Evolutionary conservation across 2,113 vertebrate species (phyloP).

Genomic region (Phyllostomus discolor): DNA sequence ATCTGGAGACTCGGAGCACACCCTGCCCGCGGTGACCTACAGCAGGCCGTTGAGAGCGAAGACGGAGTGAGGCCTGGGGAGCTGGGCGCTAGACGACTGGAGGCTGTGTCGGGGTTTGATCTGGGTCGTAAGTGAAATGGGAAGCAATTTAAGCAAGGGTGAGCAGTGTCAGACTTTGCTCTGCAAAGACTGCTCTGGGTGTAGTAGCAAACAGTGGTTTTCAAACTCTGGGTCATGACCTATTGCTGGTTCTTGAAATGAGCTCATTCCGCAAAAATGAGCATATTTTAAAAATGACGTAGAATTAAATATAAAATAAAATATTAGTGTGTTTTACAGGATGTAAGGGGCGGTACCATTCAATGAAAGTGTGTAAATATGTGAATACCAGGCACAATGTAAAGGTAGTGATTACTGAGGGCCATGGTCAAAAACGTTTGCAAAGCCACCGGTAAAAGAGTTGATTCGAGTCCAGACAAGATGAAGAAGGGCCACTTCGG

Average conservation of each 20-base stretch:
- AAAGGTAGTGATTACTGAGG: not conserved
- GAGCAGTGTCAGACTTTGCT: not conserved
- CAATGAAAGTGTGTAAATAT: not conserved
- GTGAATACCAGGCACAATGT: not conserved
- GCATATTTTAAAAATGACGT: not conserved
- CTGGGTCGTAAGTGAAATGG: not conserved
- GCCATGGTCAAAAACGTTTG: not conserved
- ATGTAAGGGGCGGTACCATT: not conserved
- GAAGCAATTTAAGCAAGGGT: not conserved
- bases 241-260: not conserved
- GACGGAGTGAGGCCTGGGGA: not conserved
- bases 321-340: not conserved
- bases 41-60: not conserved
- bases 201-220: not conserved
- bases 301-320: not conserved
- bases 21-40: not conserved
- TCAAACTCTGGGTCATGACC: not conserved
- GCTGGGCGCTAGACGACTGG: not conserved
- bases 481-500: not conserved
- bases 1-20: not conserved
- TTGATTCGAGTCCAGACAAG: not conserved
- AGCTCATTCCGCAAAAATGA: not conserved
- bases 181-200: not conserved
- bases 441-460: not conserved
- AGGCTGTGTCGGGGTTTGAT: not conserved